A percentile compares a stretch with the other conserved stretches of the same genome.
Conservation (phyloP, 2,888 invertebrate species). For the Alviniconcha strummeri region DNA sequence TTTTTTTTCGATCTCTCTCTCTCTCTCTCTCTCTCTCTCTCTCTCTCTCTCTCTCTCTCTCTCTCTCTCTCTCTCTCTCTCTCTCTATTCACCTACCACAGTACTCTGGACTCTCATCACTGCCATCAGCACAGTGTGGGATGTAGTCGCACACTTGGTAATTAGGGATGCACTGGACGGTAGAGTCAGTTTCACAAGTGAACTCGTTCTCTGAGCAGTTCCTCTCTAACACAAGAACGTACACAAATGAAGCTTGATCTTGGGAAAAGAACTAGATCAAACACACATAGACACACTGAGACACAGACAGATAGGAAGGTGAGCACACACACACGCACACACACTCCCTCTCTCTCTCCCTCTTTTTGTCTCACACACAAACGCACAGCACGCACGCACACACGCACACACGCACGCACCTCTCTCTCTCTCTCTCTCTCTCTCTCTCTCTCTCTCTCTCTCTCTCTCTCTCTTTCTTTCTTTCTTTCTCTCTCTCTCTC, state of each 20-base stretch:
- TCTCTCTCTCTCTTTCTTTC: not conserved
- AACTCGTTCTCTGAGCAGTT: conserved; percentile 24
- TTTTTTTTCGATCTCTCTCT: not conserved
- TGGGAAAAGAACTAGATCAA: not conserved
- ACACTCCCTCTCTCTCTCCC: not conserved
- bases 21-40: conserved; percentile 3
- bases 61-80: not conserved
- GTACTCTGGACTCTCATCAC: conserved; percentile 44
- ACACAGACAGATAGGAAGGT: not conserved
- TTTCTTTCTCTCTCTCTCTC: not conserved
- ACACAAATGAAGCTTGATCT: not conserved
- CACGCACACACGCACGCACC: too few relatives aligned
- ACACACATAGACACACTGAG: conserved; percentile 4
- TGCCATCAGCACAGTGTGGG: conserved; percentile 48
- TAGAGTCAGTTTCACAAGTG: conserved; percentile 16
- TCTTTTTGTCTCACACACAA: not conserved
- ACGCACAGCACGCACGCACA: too few relatives aligned
- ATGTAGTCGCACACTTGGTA: conserved; percentile 47
- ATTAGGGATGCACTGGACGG: conserved; percentile 45
- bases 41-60: conserved; percentile 6
- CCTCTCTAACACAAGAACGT: not conserved
- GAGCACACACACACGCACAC: not conserved
- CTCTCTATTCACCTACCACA: conserved; percentile 26
- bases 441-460: not conserved
- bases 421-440: not conserved